These are phyloP conservation scores for Phalera bucephala DNA, from an alignment of 2,888 invertebrate genomes.

Conservation along the genomic window DNA sequence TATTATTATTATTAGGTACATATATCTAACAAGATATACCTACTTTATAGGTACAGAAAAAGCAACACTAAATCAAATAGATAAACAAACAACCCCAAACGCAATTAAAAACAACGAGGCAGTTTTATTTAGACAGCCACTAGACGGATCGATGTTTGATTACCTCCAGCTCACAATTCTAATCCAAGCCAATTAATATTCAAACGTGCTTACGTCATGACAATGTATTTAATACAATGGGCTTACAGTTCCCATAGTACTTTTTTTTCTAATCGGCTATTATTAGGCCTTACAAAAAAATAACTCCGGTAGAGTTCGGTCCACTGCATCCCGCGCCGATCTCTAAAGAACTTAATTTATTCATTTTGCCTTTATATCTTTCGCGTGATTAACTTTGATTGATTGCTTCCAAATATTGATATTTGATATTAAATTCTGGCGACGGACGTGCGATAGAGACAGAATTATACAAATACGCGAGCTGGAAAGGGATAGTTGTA, in stretches of 20 bases:
- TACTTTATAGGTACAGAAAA: no score
- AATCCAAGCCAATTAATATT: conserved; percentile 66
- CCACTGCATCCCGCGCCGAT: conserved; percentile 61
- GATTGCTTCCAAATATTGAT: conserved; percentile 81
- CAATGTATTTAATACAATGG: conserved; percentile 63
- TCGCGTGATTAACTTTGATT: conserved; percentile 82
- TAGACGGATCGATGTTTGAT: conserved; percentile 22
- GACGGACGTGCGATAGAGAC: conserved; percentile 43
- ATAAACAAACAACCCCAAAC: no score
- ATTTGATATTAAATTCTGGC: conserved; percentile 66
- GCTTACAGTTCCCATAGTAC: conserved; percentile 55
- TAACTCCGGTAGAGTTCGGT: conserved; percentile 48
- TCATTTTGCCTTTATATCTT: conserved; percentile 80
- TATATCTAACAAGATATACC: no score
- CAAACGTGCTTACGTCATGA: conserved; percentile 72
- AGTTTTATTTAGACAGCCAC: conserved; percentile 1
- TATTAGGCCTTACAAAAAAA: conserved; percentile 64
- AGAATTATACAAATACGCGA: conserved; percentile 22
- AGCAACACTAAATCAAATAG: no score
- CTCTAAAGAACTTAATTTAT: conserved; percentile 73
- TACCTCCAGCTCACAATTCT: conserved; percentile 32
- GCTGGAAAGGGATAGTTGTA: conserved; percentile 32
- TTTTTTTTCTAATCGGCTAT: conserved; percentile 72
- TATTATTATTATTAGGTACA: no score
- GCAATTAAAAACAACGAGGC: not conserved